Evolutionary conservation across 2,888 invertebrate genomes (phyloP).

Genomic region (Cosmopolites sordidus): DNA sequence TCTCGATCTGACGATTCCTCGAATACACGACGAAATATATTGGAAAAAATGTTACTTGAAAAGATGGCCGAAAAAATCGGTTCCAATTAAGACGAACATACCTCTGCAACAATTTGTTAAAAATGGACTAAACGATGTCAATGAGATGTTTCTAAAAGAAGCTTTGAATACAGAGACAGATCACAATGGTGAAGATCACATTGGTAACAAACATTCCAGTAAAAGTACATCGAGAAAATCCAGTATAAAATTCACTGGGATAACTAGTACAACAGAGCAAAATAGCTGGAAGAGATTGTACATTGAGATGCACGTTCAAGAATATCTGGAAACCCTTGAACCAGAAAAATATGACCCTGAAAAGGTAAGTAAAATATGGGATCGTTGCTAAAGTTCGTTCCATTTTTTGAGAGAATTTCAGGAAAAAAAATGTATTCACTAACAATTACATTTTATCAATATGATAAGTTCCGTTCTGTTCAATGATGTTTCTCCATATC

Average conservation of each 20-base stretch:
- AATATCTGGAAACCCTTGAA: slow-evolving; percentile 41
- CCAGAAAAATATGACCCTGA: slow-evolving; percentile 43
- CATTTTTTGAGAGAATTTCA: too few relatives aligned
- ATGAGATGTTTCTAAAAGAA: not conserved
- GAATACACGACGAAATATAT: slow-evolving; percentile 40
- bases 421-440: too few relatives aligned
- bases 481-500: too few relatives aligned
- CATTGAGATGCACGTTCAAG: slow-evolving; percentile 41
- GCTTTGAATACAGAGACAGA: not conserved
- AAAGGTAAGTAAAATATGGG: slow-evolving; percentile 35
- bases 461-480: too few relatives aligned
- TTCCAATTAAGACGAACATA: slow-evolving; percentile 23
- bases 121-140: slow-evolving; percentile 1
- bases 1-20: slow-evolving; percentile 36
- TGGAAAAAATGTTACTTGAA: slow-evolving; percentile 41
- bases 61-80: slow-evolving; percentile 38
- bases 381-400: too few relatives aligned
- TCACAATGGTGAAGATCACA: too few relatives aligned
- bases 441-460: too few relatives aligned
- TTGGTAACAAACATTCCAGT: not conserved
- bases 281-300: slow-evolving; percentile 40
- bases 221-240: slow-evolving; percentile 6
- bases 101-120: slow-evolving; percentile 2
- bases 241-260: too few relatives aligned
- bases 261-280: not conserved